A percentile compares a stretch with the other conserved stretches of the same genome.
phyloP scores from a whole-genome alignment of 2,797 vertebrate genomes.

The Cyclura pinguis region DNA sequence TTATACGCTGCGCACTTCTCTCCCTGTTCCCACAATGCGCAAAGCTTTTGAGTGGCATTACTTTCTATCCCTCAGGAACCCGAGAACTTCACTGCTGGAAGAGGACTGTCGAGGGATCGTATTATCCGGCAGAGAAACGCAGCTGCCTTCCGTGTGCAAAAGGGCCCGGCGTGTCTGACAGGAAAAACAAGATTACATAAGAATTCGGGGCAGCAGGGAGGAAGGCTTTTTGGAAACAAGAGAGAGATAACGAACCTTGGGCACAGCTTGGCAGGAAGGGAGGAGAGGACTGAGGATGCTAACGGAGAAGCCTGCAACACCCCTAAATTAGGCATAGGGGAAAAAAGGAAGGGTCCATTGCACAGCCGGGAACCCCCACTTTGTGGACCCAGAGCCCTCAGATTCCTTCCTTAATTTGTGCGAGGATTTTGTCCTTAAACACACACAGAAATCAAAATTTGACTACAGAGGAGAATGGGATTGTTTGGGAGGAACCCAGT shows the following conservation, averaged over 20 bases:
- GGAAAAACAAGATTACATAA: slow-evolving; percentile 24
- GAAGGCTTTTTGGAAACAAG: not conserved
- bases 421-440: no score
- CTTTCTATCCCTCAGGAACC: not conserved
- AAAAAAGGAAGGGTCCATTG: no score
- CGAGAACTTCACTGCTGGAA: not conserved
- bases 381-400: no score
- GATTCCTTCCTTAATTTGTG: no score
- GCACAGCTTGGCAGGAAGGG: not conserved
- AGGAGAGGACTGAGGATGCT: no score
- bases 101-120: slow-evolving; percentile 4
- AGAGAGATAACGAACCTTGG: slow-evolving; percentile 6
- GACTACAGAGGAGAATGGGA: no score
- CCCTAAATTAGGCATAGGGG: no score
- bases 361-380: no score
- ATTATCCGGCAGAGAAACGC: slow-evolving; percentile 9
- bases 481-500: no score
- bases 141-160: not conserved
- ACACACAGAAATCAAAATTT: no score
- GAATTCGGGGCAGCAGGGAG: not conserved
- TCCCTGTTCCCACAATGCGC: not conserved
- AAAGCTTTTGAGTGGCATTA: not conserved
- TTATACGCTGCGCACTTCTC: no score
- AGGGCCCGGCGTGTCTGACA: not conserved
- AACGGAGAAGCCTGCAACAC: no score